Evolutionary conservation across 2,113 vertebrate species (phyloP).

Genomic region (Ailuropoda melanoleuca): DNA sequence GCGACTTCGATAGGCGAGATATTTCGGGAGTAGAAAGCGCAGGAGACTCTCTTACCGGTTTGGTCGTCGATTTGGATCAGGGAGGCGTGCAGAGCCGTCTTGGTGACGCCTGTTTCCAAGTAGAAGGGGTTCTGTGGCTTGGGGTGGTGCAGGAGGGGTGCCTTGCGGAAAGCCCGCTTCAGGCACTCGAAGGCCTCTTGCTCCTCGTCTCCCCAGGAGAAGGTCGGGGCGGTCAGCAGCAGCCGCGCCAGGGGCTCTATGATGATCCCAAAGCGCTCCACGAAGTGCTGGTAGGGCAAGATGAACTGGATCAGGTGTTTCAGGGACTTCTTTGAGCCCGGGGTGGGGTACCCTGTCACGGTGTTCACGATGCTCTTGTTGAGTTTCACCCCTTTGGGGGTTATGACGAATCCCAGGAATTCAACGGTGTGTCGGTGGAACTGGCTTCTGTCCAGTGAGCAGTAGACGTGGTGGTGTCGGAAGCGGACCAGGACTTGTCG

Average conservation of each 20-base stretch:
- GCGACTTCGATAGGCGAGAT: background rate
- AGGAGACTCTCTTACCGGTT: background rate
- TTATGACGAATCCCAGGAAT: conserved; percentile 63
- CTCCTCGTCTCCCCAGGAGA: conserved; percentile 43
- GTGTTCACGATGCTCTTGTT: conserved; percentile 10
- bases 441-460: conserved; percentile 59
- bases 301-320: background rate
- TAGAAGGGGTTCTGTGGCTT: conserved; percentile 64
- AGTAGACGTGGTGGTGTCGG: conserved; percentile 56
- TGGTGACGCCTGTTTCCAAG: conserved; percentile 16
- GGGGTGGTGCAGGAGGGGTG: conserved; percentile 46
- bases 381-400: conserved; percentile 64
- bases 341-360: background rate
- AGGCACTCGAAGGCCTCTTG: conserved; percentile 59
- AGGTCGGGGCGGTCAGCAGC: background rate
- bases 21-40: conserved; percentile 64
- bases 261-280: conserved; percentile 43
- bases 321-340: background rate
- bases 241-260: conserved; percentile 16
- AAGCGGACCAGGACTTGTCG: conserved; percentile 70
- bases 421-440: conserved; percentile 54
- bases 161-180: conserved; percentile 49
- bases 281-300: conserved; percentile 69
- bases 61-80: conserved; percentile 36
- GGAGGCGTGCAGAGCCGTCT: background rate